Evolutionary conservation across 1,140 invertebrate genomes (phyloP), one percentile per base, ranked within the genome.

Genomic region (Mya arenaria): DNA sequence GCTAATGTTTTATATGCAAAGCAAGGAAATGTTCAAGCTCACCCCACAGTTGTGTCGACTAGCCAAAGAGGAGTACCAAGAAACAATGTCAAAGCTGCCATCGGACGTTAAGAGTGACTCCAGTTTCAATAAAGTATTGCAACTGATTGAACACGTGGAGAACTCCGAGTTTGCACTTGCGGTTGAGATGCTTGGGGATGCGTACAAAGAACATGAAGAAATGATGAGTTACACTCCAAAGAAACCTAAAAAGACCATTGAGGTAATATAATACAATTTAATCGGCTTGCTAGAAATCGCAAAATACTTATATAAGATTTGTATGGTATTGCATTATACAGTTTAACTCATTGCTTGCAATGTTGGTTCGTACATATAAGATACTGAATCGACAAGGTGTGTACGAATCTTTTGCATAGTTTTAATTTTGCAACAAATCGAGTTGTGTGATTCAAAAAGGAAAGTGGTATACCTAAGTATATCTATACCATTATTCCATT

Each of bases 171-270:
- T 55, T 37, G 75, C 75, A 15, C 63, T 55, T 39, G 62, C 75
- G 37, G 41, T 30, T 52, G 75, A 78, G 65, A 8, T 78, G 32
- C 63, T 78, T n/a, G 63, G 63, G 4, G 62, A 66, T 10, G 75
- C 75, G n/a, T 78, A 68, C 32, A 78, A 78, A n/a, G 75, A 78
- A 55, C 65, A 78, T 28, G 75, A 78, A 41, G 75, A 78, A 37
- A 66, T 78, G 62, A 52, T 68, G 63, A 78, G 75, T 52, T 78
- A 68, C 44, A 32, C 34, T 30, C 58, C 8, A 48, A 63, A 39
- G 55, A 52, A 48, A 60, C 28, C 30, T 19, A 52, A 52, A 52
- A 17, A 23, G 8, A n/a, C n/a, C n/a, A n/a, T n/a, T n/a, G n/a
- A n/a, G n/a, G n/a, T n/a, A n/a, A n/a, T n/a, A n/a, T n/a, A n/a